Evolutionary conservation across 2,113 vertebrate genomes (phyloP).

Genomic region (Camelus bactrianus): DNA sequence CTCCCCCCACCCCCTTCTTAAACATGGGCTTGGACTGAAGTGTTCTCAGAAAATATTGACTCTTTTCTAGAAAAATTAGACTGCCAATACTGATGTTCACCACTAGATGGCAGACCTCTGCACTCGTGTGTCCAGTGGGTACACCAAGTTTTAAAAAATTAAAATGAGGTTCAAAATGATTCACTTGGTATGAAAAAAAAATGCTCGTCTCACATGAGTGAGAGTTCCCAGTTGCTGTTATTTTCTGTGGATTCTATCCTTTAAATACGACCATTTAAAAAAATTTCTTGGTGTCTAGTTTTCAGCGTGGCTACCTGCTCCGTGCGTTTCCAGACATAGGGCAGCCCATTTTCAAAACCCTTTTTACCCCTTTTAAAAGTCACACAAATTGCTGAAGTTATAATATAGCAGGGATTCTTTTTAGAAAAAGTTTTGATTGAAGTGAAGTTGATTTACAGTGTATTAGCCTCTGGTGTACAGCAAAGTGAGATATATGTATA

Average conservation of each 20-base stretch:
- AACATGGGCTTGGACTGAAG: not conserved
- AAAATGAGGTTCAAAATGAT: not conserved
- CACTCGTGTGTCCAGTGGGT: not conserved
- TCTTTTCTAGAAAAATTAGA: slow-evolving; percentile 3
- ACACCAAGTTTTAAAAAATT: slow-evolving; percentile 27
- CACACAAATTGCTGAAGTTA: not conserved
- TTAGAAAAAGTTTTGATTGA: too few relatives aligned
- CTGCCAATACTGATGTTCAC: not conserved
- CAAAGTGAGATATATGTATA: too few relatives aligned
- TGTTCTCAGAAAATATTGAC: not conserved
- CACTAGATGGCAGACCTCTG: slow-evolving; percentile 75
- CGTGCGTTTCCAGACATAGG: not conserved
- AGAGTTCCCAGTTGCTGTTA: not conserved
- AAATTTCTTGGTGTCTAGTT: not conserved
- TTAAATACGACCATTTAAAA: not conserved
- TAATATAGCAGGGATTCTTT: not conserved
- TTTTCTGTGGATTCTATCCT: not conserved
- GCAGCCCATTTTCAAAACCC: not conserved
- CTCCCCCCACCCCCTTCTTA: not conserved
- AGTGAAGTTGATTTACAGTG: too few relatives aligned
- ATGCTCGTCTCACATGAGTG: not conserved
- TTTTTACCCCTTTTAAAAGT: not conserved
- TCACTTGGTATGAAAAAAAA: not conserved
- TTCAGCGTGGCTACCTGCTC: not conserved
- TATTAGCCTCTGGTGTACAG: too few relatives aligned